phyloP scores from a whole-genome alignment of 2,888 invertebrate species.

The Cetonia aurata region DNA sequence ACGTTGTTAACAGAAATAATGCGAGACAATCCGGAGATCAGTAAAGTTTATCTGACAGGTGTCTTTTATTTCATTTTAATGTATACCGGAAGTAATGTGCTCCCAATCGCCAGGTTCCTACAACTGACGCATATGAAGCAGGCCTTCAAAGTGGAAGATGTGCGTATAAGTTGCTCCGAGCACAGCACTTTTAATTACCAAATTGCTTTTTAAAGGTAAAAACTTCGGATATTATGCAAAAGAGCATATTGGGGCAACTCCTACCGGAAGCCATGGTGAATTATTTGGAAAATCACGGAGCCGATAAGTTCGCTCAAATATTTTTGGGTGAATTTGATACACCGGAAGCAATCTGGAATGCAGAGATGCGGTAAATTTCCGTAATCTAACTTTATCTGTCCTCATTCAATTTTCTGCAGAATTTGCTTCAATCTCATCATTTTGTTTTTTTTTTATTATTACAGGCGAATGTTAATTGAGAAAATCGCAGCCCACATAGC shows the following conservation, averaged over 20 bases:
- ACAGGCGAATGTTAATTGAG: conserved; percentile 91
- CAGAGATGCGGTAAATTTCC: conserved; percentile 85
- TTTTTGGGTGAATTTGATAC: conserved; percentile 99
- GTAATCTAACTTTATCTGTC: conserved; percentile 32
- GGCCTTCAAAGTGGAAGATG: conserved; percentile 93
- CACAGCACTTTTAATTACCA: neutral
- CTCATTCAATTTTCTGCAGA: too few relatives aligned
- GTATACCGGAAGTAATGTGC: conserved; percentile 98
- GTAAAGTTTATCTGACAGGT: conserved; percentile 94
- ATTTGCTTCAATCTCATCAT: neutral
- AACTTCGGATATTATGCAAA: conserved; percentile 86
- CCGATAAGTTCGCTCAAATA: conserved; percentile 98
- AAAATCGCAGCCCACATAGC: conserved; percentile 97
- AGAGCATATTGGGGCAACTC: conserved; percentile 92
- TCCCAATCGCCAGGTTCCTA: conserved; percentile 95
- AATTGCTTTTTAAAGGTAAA: conserved; percentile 57
- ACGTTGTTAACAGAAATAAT: conserved; percentile 89
- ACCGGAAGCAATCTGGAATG: conserved; percentile 99
- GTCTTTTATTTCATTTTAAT: conserved; percentile 98
- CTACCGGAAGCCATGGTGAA: conserved; percentile 99
- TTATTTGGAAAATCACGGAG: conserved; percentile 97
- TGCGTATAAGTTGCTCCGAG: conserved; percentile 63
- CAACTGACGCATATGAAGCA: conserved; percentile 96
- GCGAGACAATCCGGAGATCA: conserved; percentile 96
- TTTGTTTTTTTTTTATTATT: conserved; percentile 42